phyloP scores from a whole-genome alignment of 1,140 invertebrate genomes.

The Hyphantria cunea region DNA sequence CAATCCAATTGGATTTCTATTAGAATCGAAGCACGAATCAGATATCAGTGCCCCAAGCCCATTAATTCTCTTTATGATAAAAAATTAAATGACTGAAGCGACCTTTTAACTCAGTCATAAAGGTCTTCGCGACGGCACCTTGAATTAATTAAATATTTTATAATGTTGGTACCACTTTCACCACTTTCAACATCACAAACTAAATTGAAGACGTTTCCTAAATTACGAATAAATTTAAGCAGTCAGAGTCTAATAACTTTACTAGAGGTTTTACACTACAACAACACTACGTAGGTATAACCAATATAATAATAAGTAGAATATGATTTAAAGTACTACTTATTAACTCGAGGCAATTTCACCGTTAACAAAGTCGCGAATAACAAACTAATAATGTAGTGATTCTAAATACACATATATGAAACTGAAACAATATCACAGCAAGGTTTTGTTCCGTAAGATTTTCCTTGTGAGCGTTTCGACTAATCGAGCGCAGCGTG shows the following conservation, averaged over 20 bases:
- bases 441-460: constrained; percentile 24
- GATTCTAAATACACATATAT: no score
- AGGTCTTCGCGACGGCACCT: constrained; percentile 10
- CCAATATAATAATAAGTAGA: no score
- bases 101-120: constrained; percentile 22
- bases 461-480: constrained; percentile 6
- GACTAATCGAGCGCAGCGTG: constrained; percentile 18
- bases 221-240: neutral
- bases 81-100: constrained; percentile 24
- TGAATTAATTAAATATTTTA: constrained; percentile 21
- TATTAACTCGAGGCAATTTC: neutral
- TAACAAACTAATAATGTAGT: no score
- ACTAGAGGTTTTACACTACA: no score
- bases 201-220: constrained; percentile 1
- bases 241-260: neutral
- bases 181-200: constrained; percentile 20
- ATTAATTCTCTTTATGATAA: constrained; percentile 15
- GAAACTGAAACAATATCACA: constrained; percentile 17
- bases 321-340: neutral
- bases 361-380: no score
- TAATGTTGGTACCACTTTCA: constrained; percentile 21
- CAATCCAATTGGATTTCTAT: constrained; percentile 17
- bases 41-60: constrained; percentile 20
- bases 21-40: constrained; percentile 22
- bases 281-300: no score